phyloP scores from a whole-genome alignment of 53 echinoderm and acorn worm species.

The Astropecten irregularis region DNA sequence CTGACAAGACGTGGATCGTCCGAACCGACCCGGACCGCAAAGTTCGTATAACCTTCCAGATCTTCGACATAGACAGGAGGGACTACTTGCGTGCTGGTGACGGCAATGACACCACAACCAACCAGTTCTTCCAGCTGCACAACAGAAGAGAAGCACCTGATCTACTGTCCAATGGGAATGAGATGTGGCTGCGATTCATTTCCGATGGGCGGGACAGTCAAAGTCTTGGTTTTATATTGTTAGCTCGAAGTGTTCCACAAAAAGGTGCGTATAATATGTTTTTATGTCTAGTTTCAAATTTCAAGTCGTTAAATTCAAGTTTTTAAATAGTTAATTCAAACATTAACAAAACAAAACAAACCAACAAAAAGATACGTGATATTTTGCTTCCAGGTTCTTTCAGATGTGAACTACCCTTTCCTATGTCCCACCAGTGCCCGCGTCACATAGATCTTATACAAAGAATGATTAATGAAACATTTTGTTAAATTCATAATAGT shows the following conservation, averaged over 20 bases:
- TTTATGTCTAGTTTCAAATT: background rate
- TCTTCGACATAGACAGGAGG: background rate
- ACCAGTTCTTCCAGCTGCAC: background rate
- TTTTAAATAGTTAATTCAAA: too few relatives aligned
- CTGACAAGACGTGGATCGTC: background rate
- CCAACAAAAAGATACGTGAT: too few relatives aligned
- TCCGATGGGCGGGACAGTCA: background rate
- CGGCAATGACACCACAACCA: background rate
- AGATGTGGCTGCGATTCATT: background rate
- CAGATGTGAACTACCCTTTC: too few relatives aligned
- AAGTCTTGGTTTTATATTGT: background rate
- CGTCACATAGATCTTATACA: too few relatives aligned
- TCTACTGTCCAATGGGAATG: background rate
- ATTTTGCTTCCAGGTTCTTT: too few relatives aligned
- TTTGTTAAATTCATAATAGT: too few relatives aligned
- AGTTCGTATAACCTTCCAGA: background rate
- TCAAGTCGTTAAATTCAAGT: too few relatives aligned
- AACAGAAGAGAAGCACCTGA: background rate
- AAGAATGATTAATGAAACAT: too few relatives aligned
- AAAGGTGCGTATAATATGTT: too few relatives aligned
- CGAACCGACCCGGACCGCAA: background rate
- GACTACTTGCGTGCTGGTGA: conserved; percentile 1
- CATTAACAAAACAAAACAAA: too few relatives aligned
- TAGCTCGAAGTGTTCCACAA: background rate
- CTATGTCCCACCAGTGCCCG: too few relatives aligned